Base-by-base conservation (phyloP, 2,797 vertebrate species). In the Melanotaenia trifasciata region DNA sequence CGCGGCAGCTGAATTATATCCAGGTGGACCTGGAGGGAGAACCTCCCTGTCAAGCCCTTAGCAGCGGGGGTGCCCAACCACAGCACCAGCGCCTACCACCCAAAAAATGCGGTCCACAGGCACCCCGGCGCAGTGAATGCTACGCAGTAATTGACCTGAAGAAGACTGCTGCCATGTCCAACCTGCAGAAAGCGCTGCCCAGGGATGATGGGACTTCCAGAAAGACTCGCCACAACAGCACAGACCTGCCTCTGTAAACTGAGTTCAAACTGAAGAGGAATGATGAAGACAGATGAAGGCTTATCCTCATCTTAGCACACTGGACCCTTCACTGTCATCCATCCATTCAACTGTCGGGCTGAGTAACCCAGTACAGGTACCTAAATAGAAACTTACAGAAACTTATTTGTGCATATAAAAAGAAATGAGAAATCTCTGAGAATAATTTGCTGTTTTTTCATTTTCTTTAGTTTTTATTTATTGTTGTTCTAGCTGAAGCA, bases 201-300 rank as follows among this genome's bases (percentile, higher is more conserved):
- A 95, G 96, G 67, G 98, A 99, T 26, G 98, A 99, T 30, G 98
- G 98, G 77, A 98, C 98, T 22, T 95, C 98, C 20, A 94, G 98
- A 93, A 99, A 99, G 93, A 99, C 98, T 61, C 96, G 98, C 78
- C 98, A 99, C 94, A 99, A 99, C 95, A 99, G 98, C 96, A 99
- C 98, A 60, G 98, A 99, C 95, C 96, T 99, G 95, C 98, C 98
- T 90, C 95, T 99, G 92, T 99, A 92, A 86, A 86, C 35, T 65
- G 73, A 78, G 78, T 85, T 79, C 50, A 67, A 73, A 91, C 75
- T 89, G 86, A 87, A 72, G 88, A 84, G 82, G 81, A 85, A 14
- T 43, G 63, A 89, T 43, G 83, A 90, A 89, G 84, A 89, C 80
- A 84, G 88, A 83, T 80, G 86, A 89, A 90, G 87, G 89, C 87